Conservation (phyloP, 1,140 invertebrate species). For the Drosophila sp. region DNA sequence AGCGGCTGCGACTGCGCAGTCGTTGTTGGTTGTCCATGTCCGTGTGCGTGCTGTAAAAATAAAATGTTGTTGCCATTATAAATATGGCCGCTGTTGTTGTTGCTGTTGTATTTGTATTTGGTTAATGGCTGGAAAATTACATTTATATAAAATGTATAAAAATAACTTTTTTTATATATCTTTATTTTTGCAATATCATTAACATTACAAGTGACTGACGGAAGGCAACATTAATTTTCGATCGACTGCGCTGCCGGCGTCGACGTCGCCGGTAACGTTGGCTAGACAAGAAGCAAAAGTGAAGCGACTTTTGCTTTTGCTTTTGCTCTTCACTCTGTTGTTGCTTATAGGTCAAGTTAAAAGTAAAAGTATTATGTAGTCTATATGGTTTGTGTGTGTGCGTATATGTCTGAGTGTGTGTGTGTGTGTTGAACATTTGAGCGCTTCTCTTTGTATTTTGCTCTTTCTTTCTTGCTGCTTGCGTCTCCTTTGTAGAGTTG, state of each 20-base stretch:
- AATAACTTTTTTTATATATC: constrained; percentile 37
- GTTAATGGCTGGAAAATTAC: constrained; percentile 75
- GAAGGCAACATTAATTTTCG: constrained; percentile 16
- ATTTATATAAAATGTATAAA: constrained; percentile 29
- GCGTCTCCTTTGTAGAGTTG: constrained; percentile 19
- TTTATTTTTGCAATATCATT: constrained; percentile 73
- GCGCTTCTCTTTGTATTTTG: constrained; percentile 6
- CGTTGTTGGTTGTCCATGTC: constrained; percentile 27
- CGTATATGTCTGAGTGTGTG: constrained; percentile 12
- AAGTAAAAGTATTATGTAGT: constrained; percentile 71
- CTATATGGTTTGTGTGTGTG: constrained; percentile 10
- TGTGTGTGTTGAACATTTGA: constrained; percentile 21
- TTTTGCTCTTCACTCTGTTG: constrained; percentile 58
- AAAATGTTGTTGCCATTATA: too few species aligned
- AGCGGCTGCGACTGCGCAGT: constrained; percentile 4
- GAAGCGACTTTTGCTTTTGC: constrained; percentile 47
- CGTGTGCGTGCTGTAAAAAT: constrained; percentile 51
- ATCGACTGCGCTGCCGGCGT: constrained; percentile 20
- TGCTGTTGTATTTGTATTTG: constrained; percentile 54
- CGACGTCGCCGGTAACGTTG: neutral
- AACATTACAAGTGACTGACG: constrained; percentile 48
- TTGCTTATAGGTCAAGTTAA: constrained; percentile 80
- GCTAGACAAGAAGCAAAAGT: constrained; percentile 40
- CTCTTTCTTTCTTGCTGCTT: too few species aligned
- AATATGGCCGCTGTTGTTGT: too few species aligned